Conservation (phyloP, 1,140 invertebrate species). For the Phocides pigmalion region DNA sequence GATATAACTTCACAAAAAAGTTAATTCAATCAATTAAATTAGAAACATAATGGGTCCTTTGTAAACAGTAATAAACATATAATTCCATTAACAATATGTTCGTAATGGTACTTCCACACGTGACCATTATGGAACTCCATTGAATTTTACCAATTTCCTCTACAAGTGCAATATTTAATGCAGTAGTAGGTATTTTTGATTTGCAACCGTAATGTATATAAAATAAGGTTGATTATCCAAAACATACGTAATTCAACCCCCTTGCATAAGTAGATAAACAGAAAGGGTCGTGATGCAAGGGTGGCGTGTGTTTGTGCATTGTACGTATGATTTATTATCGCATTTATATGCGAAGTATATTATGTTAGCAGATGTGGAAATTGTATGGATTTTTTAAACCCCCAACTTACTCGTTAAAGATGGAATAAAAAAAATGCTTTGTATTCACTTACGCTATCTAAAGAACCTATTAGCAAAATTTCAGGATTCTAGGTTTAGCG, state of each 20-base stretch:
- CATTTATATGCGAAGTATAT: constrained; percentile 13
- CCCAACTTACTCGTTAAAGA: no score
- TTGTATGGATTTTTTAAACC: background rate
- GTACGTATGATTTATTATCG: constrained; percentile 16
- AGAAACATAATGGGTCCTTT: no score
- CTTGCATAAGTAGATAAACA: constrained; percentile 23
- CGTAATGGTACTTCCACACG: constrained; percentile 21
- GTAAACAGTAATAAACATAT: background rate
- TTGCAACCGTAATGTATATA: background rate
- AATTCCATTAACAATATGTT: background rate
- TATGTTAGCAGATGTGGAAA: constrained; percentile 19
- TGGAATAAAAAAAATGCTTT: background rate
- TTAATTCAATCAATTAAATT: no score
- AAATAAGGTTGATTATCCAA: no score
- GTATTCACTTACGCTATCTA: no score
- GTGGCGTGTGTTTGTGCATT: constrained; percentile 26
- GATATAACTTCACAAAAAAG: no score
- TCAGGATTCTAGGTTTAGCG: no score
- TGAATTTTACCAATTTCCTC: constrained; percentile 20
- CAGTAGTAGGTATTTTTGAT: background rate
- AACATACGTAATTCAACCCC: background rate
- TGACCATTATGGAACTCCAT: constrained; percentile 19
- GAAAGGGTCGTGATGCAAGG: constrained; percentile 23
- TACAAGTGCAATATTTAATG: constrained; percentile 20
- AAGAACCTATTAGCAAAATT: no score